Conservation (phyloP, 2,888 invertebrate species). For the Chrysopilus asiliformis region DNA sequence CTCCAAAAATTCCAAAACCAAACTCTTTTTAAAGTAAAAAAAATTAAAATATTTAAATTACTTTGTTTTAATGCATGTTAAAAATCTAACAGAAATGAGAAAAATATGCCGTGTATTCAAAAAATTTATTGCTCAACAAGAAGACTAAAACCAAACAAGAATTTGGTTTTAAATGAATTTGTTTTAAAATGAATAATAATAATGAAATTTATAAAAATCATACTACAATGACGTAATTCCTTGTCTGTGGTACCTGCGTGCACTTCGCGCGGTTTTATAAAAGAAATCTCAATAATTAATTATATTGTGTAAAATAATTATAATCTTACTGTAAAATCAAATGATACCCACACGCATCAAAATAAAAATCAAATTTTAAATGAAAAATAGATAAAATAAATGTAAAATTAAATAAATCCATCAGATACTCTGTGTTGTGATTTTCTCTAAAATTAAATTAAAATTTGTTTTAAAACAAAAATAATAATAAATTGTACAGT, state of each 20-base stretch:
- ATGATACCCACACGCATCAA: too few species aligned
- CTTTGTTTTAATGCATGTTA: too few species aligned
- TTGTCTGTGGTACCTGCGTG: slow-evolving; percentile 13
- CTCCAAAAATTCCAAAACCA: too few species aligned
- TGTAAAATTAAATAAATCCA: slow-evolving; percentile 1
- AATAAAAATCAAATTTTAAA: neutral
- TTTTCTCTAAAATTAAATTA: neutral
- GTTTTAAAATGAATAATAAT: slow-evolving; percentile 7
- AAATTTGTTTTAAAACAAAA: neutral
- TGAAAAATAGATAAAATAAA: slow-evolving; percentile 1
- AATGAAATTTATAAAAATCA: slow-evolving; percentile 9
- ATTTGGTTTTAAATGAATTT: neutral
- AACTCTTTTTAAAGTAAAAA: too few species aligned
- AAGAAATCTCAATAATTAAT: neutral
- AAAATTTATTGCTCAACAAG: neutral
- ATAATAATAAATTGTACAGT: slow-evolving; percentile 1
- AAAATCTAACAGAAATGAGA: neutral
- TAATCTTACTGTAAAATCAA: too few species aligned
- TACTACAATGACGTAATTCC: slow-evolving; percentile 12
- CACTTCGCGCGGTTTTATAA: slow-evolving; percentile 8
- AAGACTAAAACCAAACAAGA: neutral
- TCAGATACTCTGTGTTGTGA: too few species aligned
- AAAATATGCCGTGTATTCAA: neutral
- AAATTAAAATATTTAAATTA: too few species aligned
- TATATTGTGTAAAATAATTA: too few species aligned